Base-by-base conservation (phyloP, 2,888 invertebrate species). In the Atethmia centrago region DNA sequence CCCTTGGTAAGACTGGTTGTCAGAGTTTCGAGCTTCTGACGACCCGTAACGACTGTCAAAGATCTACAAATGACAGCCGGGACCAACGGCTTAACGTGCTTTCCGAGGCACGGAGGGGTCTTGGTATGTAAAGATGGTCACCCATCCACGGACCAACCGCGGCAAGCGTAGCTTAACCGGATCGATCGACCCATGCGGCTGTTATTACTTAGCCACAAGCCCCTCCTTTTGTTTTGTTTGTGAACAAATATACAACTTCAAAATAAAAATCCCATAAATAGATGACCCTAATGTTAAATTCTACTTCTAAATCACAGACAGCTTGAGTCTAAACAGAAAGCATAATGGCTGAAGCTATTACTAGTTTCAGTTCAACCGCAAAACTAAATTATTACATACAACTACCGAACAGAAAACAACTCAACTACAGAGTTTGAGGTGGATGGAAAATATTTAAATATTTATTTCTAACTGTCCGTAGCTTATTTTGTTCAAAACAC, bases 371-470 rank as follows among this genome's bases (percentile, higher is more conserved):
- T 69, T 66, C 56, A 77, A 66, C 72, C 62, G 19, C 62, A 58
- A 62, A 77, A 79, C 73, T 77, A 79, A 66, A 73, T 79, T 62
- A 73, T 62, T 70, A 58, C 63, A 40, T 21, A 67, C 47, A 80
- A 78, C 63, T 82, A 80, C 36, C 42, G 21, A 84, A 71, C 65
- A 66, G 61, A 62, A 75, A 77, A 82, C 68, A 56, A 73, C 68
- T 74, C 68, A 12, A 73, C 31, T 51, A 59, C 31, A 40, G 71
- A 78, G 31, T 74, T 59, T 42, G 19, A 77, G 77, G 67, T 64
- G 53, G 45, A 61, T 66, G 40, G 42, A 73, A 81, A 77, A 72
- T 68, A 76, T 77, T 63, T 64, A 79, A 83, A 77, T 74, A 72
- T 55, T 61, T 67, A 68, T 76, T 82, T 72, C 63, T 49, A 72